Base-by-base conservation (phyloP, 2,797 vertebrate species). In the Onychomys leucogaster region DNA sequence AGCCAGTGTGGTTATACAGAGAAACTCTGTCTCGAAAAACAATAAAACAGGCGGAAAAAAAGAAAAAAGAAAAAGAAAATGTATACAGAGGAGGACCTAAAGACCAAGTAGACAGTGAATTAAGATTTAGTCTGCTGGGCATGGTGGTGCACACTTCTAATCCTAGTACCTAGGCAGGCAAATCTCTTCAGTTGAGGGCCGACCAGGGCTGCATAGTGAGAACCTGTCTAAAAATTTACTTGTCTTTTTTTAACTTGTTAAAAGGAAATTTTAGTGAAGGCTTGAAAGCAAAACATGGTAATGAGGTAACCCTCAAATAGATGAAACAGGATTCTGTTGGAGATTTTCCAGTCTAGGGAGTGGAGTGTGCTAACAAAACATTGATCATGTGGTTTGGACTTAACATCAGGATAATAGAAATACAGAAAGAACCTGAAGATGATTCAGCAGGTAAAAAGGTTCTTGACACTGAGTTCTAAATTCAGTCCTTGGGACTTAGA, bases 251-350 rank as follows among this genome's bases (percentile, higher is more conserved):
- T 67, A n/a, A 11, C 34, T 94, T 91, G 43, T 81, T 37, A 88
- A 63, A 96, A 76, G 29, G 52, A 96, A 43, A 32, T 65, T 69
- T 32, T 90, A 46, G 0, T 78, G 59, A 94, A 97, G 43, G 13
- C 37, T 88, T 92, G 65, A 61, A 90, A 92, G 57, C 27, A 87
- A 88, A 87, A 67, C 55, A 57, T 59, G 23, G 73, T 91, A 85
- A 46, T 77, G n/a, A 41, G 13, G 43, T 43, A 19, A 43, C n/a
- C 90, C 75, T n/a, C 10, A 76, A 83, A 86, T 69, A 92, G 52
- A 81, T 83, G 75, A 67, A 76, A 55, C 46, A 14, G 4, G 1
- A 43, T 83, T 77, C 21, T 63, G 32, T 41, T 65, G 55, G 29
- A 82, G n/a, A 83, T 63, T 90, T 29, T 6, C 23, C 41, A 59